phyloP scores from a whole-genome alignment of 2,113 vertebrate genomes.

The Spilogale gracilis region DNA sequence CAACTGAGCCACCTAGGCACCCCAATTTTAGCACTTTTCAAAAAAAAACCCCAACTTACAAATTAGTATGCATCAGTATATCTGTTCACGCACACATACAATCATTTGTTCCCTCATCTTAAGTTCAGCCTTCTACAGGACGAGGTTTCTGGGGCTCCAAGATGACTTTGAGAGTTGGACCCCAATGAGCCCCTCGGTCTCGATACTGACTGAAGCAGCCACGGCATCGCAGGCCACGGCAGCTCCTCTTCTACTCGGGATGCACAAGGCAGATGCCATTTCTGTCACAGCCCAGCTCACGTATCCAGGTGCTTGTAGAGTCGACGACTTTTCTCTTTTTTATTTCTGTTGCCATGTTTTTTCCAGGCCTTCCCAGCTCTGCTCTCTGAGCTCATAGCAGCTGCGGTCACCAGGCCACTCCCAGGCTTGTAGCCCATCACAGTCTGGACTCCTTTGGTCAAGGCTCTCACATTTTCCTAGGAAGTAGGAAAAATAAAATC shows the following conservation, averaged over 20 bases:
- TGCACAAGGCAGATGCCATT: background rate
- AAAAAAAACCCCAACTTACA: background rate
- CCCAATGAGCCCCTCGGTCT: background rate
- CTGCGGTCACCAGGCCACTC: slow-evolving; percentile 80
- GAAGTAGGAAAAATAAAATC: background rate
- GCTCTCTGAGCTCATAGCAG: slow-evolving; percentile 67
- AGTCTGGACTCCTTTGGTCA: slow-evolving; percentile 93
- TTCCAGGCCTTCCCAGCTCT: slow-evolving; percentile 95
- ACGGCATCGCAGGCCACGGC: background rate
- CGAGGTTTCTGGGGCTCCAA: background rate
- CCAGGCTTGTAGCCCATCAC: slow-evolving; percentile 94
- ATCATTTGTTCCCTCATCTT: background rate
- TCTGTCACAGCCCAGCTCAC: slow-evolving; percentile 78
- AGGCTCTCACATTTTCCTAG: slow-evolving; percentile 95
- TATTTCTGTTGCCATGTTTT: slow-evolving; percentile 97
- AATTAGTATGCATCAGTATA: background rate
- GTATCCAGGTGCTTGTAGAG: slow-evolving; percentile 95
- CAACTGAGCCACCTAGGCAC: too few relatives aligned
- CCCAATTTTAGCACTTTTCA: slow-evolving; percentile 29
- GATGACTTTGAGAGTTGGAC: rapidly evolving
- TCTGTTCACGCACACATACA: background rate
- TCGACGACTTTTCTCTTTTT: slow-evolving; percentile 96
- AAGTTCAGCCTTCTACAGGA: background rate
- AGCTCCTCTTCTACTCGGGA: background rate
- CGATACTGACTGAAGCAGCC: background rate